Evolutionary conservation across 1,140 invertebrate species (phyloP), one percentile per base, ranked within the genome.

Genomic region (Globodera rostochiensis): DNA sequence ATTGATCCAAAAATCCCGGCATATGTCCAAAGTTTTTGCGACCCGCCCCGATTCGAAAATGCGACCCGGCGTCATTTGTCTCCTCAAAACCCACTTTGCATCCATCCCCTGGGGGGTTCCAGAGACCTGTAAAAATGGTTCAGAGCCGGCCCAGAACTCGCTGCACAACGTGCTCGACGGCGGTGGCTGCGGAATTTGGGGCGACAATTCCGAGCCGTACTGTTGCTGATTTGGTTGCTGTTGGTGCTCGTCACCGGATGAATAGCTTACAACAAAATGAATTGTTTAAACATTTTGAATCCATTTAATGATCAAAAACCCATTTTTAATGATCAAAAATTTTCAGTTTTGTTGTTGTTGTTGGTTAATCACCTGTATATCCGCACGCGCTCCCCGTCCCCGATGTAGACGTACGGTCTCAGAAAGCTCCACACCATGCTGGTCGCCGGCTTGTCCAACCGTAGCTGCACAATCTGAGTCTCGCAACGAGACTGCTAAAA

Each of bases 351-450:
- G 25, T 25, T 25, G 25, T 25, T 25, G 25, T 0, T 25, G 25
- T 25, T 25, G 25, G 36, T 36, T 36, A 36, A 13, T 13, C 50
- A 77, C 76, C 76, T 67, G 60, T 77, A 77, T 47, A 77, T 64
- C 64, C 76, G 76, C n/a, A 87, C 84, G 15, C 19, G 13, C 57
- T 76, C 60, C 8, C 83, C 87, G 74, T 87, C 87, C 13, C 80
- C 77, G 8, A 82, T 78, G 67, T 82, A 87, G 19, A 88, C 71
- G 80, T 87, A 86, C 49, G 86, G 87, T 11, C 86, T 70, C 13
- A 86, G 75, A 50, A 81, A 49, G 73, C 86, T 88, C 80, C 80
- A 87, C 25, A 76, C 73, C 50, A 82, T 53, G 73, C 85, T 86
- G 15, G 84, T 86, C 46, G 79, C 83, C 13, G 82, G 70, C 15